Evolutionary conservation across 2,888 invertebrate genomes (phyloP).

Genomic region (Drosophila emarginata): DNA sequence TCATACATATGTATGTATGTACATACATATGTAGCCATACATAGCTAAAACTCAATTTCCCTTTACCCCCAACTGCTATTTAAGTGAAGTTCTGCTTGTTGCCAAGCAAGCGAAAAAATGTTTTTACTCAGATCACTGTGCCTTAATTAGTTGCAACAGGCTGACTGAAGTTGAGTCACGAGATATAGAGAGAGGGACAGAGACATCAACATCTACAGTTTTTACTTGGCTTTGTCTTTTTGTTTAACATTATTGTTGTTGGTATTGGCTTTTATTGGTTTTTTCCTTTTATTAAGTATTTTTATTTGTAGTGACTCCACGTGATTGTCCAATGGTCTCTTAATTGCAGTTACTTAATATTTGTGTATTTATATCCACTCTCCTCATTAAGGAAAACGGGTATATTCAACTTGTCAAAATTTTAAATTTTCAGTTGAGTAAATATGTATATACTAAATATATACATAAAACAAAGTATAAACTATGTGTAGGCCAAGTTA

Average conservation of each 20-base stretch:
- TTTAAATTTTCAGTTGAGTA: too few species aligned
- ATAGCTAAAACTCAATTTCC: not conserved
- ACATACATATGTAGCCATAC: not conserved
- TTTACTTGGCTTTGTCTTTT: slow-evolving; percentile 15
- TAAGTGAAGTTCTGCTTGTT: not conserved
- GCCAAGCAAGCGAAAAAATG: not conserved
- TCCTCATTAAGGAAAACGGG: not conserved
- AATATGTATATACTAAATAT: too few species aligned
- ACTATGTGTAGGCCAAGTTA: too few species aligned
- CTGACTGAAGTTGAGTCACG: slow-evolving; percentile 6
- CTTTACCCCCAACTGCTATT: not conserved
- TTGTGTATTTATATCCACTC: slow-evolving; percentile 8
- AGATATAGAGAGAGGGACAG: too few species aligned
- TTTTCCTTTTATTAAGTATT: slow-evolving; percentile 13
- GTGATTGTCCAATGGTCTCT: slow-evolving; percentile 32
- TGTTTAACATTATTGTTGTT: slow-evolving; percentile 4
- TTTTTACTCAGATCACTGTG: not conserved
- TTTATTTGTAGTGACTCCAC: slow-evolving; percentile 14
- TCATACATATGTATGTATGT: not conserved
- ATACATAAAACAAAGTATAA: too few species aligned
- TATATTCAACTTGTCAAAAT: not conserved
- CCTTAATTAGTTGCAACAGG: slow-evolving; percentile 1
- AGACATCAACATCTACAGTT: not conserved
- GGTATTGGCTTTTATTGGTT: slow-evolving; percentile 8
- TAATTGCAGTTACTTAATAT: slow-evolving; percentile 58